A percentile compares a stretch with the other conserved stretches of the same genome.
These are phyloP conservation scores for Leptura quadrifasciata DNA, from an alignment of 2,888 invertebrate genomes.

Conservation along the genomic window DNA sequence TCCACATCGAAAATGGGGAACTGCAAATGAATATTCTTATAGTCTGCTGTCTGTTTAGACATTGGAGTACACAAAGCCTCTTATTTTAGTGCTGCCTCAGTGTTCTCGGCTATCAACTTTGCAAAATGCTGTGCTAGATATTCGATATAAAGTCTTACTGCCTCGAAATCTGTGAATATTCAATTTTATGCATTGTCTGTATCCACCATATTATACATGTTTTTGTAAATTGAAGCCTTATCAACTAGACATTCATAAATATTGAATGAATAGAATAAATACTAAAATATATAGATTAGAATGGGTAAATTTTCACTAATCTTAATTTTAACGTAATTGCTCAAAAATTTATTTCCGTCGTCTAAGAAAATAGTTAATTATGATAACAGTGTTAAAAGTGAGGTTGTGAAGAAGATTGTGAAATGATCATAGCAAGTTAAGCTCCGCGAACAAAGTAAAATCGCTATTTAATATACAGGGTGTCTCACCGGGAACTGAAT, in stretches of 20 bases:
- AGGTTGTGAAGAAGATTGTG: too few species aligned
- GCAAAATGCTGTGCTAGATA: slow-evolving; percentile 30
- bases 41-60: slow-evolving; percentile 26
- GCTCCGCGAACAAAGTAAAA: too few species aligned
- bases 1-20: slow-evolving; percentile 16
- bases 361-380: too few species aligned
- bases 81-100: slow-evolving; percentile 37
- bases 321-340: too few species aligned
- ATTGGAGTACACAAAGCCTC: slow-evolving; percentile 24
- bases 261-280: too few species aligned
- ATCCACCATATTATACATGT: slow-evolving; percentile 21
- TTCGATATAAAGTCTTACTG: slow-evolving; percentile 25
- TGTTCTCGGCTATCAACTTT: slow-evolving; percentile 23
- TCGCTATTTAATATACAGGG: too few species aligned
- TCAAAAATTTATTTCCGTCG: too few species aligned
- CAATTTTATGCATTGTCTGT: slow-evolving; percentile 35
- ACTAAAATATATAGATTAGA: too few species aligned
- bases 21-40: slow-evolving; percentile 32
- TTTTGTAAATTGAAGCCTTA: not conserved
- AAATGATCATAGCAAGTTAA: too few species aligned
- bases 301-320: too few species aligned
- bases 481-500: too few species aligned
- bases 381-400: too few species aligned
- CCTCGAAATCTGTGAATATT: slow-evolving; percentile 30
- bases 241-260: not conserved